Conservation (phyloP, 2,113 vertebrate species). For the Paradoxurus hermaphroditus region DNA sequence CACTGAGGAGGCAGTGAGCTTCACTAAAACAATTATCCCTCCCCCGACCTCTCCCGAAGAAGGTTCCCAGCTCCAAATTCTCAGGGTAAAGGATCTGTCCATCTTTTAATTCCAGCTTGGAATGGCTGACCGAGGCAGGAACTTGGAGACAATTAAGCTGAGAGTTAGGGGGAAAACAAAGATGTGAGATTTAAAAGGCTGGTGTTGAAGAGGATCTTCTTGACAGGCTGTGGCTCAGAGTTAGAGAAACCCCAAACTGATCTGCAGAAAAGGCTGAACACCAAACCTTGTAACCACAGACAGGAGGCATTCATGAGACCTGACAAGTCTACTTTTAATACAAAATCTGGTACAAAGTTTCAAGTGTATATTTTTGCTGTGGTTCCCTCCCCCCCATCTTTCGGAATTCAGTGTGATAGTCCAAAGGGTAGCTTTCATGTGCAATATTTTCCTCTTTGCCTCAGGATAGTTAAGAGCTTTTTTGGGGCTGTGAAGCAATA, state of each 20-base stretch:
- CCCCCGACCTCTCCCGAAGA: neutral
- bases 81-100: neutral
- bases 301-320: slow-evolving; percentile 71
- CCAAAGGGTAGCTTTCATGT: neutral
- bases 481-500: neutral
- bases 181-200: neutral
- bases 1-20: neutral
- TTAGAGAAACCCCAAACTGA: slow-evolving; percentile 39
- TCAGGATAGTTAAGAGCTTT: slow-evolving; percentile 40
- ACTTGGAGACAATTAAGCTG: neutral
- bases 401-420: slow-evolving; percentile 23
- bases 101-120: slow-evolving; percentile 4
- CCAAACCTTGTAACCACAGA: neutral
- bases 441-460: slow-evolving; percentile 44
- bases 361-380: slow-evolving; percentile 6
- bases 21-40: neutral
- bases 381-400: neutral
- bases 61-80: neutral
- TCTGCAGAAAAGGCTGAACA: neutral
- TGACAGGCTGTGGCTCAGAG: neutral
- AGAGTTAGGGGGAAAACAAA: slow-evolving; percentile 23
- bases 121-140: neutral
- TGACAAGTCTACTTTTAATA: slow-evolving; percentile 82
- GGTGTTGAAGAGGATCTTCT: neutral
- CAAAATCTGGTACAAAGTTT: slow-evolving; percentile 79